Evolutionary conservation across 2,113 vertebrate genomes (phyloP).

Genomic region (Furnarius figulus): DNA sequence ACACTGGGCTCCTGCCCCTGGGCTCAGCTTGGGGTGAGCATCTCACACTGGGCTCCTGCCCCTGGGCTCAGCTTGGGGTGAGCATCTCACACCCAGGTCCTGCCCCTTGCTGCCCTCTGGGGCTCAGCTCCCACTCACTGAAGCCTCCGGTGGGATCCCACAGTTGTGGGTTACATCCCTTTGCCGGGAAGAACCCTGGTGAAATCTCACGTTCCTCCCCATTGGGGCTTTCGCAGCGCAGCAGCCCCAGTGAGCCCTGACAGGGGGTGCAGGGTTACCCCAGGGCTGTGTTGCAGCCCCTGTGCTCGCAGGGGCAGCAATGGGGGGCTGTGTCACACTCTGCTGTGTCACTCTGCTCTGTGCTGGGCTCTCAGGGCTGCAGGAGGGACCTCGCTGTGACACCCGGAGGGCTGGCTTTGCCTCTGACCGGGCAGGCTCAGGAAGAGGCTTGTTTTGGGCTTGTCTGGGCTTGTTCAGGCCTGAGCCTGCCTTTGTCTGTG

Average conservation of each 20-base stretch:
- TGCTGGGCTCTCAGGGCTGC: not conserved
- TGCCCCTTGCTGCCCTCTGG: not conserved
- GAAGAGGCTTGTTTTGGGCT: constrained; percentile 36
- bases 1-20: too few relatives aligned
- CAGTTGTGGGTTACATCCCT: not conserved
- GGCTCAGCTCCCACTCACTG: not conserved
- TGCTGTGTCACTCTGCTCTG: not conserved
- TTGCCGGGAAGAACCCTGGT: not conserved
- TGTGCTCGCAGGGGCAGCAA: not conserved
- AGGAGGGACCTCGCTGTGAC: not conserved
- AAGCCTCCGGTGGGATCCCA: not conserved
- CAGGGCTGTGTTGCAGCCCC: fast-evolving
- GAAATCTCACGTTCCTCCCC: not conserved
- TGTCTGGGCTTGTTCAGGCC: constrained; percentile 68
- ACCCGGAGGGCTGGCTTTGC: not conserved
- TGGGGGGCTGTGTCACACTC: fast-evolving
- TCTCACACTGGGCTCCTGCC: too few relatives aligned
- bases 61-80: too few relatives aligned
- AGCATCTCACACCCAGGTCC: too few relatives aligned
- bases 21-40: too few relatives aligned
- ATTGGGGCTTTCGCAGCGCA: fast-evolving
- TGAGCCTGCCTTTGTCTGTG: not conserved
- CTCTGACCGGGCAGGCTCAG: not conserved
- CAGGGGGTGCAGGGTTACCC: not conserved
- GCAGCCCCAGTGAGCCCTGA: fast-evolving